Conservation (phyloP, 1,140 invertebrate species). For the Acromyrmex echinatior region DNA sequence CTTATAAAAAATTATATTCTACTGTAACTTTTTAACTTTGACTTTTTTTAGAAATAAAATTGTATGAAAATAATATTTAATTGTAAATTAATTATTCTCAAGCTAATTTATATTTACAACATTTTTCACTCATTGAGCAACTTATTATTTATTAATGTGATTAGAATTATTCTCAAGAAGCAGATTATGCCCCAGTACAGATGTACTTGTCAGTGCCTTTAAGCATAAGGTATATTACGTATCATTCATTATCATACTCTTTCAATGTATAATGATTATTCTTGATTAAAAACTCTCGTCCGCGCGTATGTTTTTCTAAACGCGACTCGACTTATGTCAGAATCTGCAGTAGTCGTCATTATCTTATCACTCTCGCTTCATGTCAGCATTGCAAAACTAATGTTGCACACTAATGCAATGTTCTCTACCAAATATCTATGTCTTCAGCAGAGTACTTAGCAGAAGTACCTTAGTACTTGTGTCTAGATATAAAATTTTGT, state of each 20-base stretch:
- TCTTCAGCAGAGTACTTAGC: conserved; percentile 88
- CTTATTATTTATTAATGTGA: not conserved
- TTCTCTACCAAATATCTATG: conserved; percentile 91
- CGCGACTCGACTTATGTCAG: not conserved
- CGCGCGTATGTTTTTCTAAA: conserved; percentile 15
- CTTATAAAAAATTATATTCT: not conserved
- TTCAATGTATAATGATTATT: conserved; percentile 1
- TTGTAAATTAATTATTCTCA: not conserved
- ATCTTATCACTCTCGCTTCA: not conserved
- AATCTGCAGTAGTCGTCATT: not conserved
- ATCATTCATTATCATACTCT: conserved; percentile 6
- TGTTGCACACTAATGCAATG: not conserved
- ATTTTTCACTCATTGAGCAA: not conserved
- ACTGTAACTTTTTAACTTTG: not conserved
- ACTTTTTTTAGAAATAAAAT: conserved; percentile 2
- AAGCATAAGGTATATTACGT: not conserved
- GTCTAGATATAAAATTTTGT: conserved; percentile 76
- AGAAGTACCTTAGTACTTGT: conserved; percentile 81
- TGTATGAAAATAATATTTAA: not conserved
- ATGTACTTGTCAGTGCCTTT: not conserved
- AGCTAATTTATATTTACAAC: not conserved
- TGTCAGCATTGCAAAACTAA: conserved; percentile 38
- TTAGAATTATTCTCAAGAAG: not conserved
- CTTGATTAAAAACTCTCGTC: not conserved
- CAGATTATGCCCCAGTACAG: not conserved